phyloP scores from a whole-genome alignment of 2,113 vertebrate genomes.

The Coptodon bakossiorum region DNA sequence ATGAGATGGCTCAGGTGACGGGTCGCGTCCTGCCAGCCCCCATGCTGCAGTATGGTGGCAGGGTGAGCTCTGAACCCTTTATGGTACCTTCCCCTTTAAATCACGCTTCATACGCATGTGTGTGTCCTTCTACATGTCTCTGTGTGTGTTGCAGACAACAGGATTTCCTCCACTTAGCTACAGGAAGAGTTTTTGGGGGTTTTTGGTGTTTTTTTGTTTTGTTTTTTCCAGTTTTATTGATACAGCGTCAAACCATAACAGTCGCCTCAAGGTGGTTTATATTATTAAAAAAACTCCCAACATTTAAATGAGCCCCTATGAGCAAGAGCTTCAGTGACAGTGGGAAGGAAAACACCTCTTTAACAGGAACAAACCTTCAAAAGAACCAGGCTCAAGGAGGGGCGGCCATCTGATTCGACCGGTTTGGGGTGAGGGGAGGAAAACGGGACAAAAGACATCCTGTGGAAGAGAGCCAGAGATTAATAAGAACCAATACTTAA shows the following conservation, averaged over 20 bases:
- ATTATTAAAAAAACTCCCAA: neutral
- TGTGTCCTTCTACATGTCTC: neutral
- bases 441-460: neutral
- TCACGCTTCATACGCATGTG: conserved; percentile 33
- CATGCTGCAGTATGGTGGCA: conserved; percentile 94
- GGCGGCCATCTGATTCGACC: rapidly evolving
- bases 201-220: rapidly evolving
- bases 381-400: neutral
- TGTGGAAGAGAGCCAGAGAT: neutral
- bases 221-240: neutral
- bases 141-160: neutral
- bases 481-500: neutral
- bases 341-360: neutral
- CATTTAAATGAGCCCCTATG: neutral
- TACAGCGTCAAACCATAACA: neutral
- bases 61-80: conserved; percentile 80
- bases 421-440: neutral
- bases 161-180: neutral
- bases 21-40: conserved; percentile 95
- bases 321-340: neutral
- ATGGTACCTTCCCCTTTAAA: conserved; percentile 68
- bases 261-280: neutral
- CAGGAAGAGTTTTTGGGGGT: rapidly evolving
- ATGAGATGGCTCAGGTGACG: conserved; percentile 94
- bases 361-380: neutral